phyloP scores from a whole-genome alignment of 2,888 invertebrate genomes.

The Tridacna crocea region DNA sequence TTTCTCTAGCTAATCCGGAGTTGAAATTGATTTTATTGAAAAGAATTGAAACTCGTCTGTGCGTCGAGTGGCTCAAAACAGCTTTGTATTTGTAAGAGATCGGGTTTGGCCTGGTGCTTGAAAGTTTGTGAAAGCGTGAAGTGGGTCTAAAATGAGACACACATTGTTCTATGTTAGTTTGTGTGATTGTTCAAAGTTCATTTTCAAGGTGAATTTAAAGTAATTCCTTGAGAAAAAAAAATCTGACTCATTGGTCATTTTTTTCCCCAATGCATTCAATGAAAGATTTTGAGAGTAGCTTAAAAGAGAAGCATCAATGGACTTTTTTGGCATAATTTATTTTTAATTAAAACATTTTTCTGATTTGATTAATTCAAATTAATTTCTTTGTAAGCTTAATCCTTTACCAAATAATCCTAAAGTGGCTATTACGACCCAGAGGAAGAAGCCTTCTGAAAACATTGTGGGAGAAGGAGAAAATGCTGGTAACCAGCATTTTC shows the following conservation, averaged over 20 bases:
- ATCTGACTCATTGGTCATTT: not conserved
- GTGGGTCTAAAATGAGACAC: slow-evolving; percentile 53
- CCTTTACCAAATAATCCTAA: too few relatives aligned
- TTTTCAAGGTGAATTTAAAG: slow-evolving; percentile 29
- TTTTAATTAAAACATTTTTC: too few relatives aligned
- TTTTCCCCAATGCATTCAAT: too few relatives aligned
- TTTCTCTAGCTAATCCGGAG: slow-evolving; percentile 61
- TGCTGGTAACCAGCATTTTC: too few relatives aligned
- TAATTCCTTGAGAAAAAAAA: not conserved
- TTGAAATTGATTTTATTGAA: slow-evolving; percentile 69
- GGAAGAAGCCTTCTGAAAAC: too few relatives aligned
- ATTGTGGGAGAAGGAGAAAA: too few relatives aligned
- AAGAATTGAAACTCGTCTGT: slow-evolving; percentile 63
- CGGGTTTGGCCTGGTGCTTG: slow-evolving; percentile 39
- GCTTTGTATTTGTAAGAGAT: slow-evolving; percentile 58
- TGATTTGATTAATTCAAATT: too few relatives aligned
- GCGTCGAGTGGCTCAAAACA: slow-evolving; percentile 57
- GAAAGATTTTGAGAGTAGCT: too few relatives aligned
- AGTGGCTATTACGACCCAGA: too few relatives aligned
- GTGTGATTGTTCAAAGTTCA: slow-evolving; percentile 46
- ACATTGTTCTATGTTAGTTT: slow-evolving; percentile 52
- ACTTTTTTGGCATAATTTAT: too few relatives aligned
- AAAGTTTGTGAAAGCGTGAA: slow-evolving; percentile 53
- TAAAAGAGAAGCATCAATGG: too few relatives aligned
- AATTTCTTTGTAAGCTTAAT: too few relatives aligned